phyloP scores from a whole-genome alignment of 2,888 invertebrate genomes.

The Phengaris arion region DNA sequence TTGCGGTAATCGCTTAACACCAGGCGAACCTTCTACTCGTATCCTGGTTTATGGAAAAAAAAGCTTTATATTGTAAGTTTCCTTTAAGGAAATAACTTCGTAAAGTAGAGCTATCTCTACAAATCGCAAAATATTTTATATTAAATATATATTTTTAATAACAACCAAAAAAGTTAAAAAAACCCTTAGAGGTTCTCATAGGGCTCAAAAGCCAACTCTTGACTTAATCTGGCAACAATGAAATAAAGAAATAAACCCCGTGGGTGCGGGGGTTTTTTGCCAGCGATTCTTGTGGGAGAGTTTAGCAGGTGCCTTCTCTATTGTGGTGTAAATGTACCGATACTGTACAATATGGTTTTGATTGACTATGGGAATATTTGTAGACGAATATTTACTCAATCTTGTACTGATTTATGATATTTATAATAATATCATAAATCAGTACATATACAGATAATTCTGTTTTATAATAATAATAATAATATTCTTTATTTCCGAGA shows the following conservation, averaged over 20 bases:
- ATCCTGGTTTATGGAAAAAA: too few relatives aligned
- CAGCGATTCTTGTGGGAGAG: slow-evolving; percentile 16
- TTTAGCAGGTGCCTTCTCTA: neutral
- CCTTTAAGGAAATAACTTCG: too few relatives aligned
- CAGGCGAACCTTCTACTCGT: too few relatives aligned
- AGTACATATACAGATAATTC: too few relatives aligned
- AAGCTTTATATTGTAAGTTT: too few relatives aligned
- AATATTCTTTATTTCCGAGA: too few relatives aligned
- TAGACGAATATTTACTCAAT: neutral
- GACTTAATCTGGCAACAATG: slow-evolving; percentile 17
- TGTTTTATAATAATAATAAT: neutral
- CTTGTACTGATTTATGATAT: neutral
- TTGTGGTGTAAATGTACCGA: neutral
- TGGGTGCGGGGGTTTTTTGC: slow-evolving; percentile 15
- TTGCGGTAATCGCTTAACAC: too few relatives aligned
- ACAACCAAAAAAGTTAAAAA: neutral
- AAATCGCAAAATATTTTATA: too few relatives aligned
- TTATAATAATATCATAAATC: neutral
- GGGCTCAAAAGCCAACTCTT: slow-evolving; percentile 11
- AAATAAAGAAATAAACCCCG: neutral
- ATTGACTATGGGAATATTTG: slow-evolving; percentile 12
- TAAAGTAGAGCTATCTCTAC: too few relatives aligned
- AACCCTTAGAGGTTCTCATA: neutral
- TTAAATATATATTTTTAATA: neutral
- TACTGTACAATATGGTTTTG: slow-evolving; percentile 12